Conservation (phyloP, 2,113 vertebrate genomes). For the Heteronetta atricapilla region DNA sequence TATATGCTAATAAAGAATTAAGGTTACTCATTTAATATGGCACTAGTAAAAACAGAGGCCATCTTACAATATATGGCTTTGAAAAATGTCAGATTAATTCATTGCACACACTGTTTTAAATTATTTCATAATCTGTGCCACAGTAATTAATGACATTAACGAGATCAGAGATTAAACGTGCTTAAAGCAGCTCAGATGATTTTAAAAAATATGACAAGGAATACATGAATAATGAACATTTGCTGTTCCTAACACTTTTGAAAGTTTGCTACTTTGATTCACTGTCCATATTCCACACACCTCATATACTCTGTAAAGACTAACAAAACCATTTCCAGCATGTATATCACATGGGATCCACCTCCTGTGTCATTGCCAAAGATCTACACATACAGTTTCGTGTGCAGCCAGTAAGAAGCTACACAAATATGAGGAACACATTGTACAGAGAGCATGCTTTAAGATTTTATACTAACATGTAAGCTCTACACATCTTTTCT, state of each 20-base stretch:
- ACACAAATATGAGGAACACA: background rate
- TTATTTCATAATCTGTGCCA: slow-evolving; percentile 16
- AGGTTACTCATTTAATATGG: background rate
- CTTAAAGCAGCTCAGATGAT: slow-evolving; percentile 13
- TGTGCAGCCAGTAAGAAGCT: background rate
- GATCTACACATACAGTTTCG: background rate
- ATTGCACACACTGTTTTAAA: background rate
- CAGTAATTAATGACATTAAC: slow-evolving; percentile 38
- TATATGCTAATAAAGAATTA: background rate
- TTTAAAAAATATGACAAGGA: slow-evolving; percentile 19
- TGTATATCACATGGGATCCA: background rate
- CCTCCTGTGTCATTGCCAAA: background rate
- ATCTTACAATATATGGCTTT: background rate
- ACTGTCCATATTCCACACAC: background rate
- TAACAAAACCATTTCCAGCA: background rate
- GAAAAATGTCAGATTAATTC: slow-evolving; percentile 8
- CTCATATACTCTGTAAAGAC: background rate
- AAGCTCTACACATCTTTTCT: background rate
- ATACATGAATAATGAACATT: background rate
- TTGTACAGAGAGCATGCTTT: background rate
- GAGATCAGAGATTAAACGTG: slow-evolving; percentile 23
- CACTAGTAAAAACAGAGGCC: background rate
- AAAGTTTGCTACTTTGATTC: background rate
- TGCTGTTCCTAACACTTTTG: background rate
- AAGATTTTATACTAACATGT: background rate